A percentile compares a stretch with the other conserved stretches of the same genome.
Conservation (phyloP, 2,888 invertebrate genomes). For the Merodon equestris region DNA sequence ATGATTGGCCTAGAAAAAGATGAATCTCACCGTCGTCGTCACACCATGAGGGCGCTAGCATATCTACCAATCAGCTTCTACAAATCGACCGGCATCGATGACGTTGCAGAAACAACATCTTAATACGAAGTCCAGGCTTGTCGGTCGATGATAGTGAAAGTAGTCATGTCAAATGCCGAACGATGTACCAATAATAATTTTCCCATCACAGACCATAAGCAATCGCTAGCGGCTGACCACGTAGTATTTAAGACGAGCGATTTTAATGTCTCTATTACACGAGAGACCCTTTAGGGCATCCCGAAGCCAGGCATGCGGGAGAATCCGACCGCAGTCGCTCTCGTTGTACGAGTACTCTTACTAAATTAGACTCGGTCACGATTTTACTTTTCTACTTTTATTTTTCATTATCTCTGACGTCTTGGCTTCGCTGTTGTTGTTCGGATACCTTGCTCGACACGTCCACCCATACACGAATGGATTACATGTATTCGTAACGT, state of each 20-base stretch:
- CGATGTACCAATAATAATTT: constrained; percentile 60
- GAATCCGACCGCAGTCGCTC: constrained; percentile 35
- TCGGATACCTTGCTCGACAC: too few species aligned
- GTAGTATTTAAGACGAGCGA: constrained; percentile 59
- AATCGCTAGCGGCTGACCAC: constrained; percentile 57
- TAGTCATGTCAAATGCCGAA: constrained; percentile 57
- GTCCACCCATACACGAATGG: too few species aligned
- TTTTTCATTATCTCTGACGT: constrained; percentile 56
- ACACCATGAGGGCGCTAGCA: too few species aligned
- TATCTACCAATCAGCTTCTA: constrained; percentile 7
- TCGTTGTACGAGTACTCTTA: constrained; percentile 35
- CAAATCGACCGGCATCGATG: constrained; percentile 47
- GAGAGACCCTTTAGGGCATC: constrained; percentile 64
- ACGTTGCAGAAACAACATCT: constrained; percentile 37
- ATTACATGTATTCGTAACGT: constrained; percentile 1
- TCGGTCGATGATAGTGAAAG: constrained; percentile 50
- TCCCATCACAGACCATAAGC: constrained; percentile 60
- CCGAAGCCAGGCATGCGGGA: constrained; percentile 44
- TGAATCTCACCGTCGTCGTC: too few species aligned
- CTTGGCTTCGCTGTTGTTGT: constrained; percentile 10
- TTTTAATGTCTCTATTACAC: constrained; percentile 68
- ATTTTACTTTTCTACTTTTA: constrained; percentile 65
- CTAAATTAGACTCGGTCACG: constrained; percentile 67
- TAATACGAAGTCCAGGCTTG: not conserved
- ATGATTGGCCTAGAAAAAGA: too few species aligned